Percentiles rank a stretch among this genome's conserved stretches.
phyloP scores from a whole-genome alignment of 37 sponge, comb jelly and placozoan species.

The Halisarca cf. caerulea region DNA sequence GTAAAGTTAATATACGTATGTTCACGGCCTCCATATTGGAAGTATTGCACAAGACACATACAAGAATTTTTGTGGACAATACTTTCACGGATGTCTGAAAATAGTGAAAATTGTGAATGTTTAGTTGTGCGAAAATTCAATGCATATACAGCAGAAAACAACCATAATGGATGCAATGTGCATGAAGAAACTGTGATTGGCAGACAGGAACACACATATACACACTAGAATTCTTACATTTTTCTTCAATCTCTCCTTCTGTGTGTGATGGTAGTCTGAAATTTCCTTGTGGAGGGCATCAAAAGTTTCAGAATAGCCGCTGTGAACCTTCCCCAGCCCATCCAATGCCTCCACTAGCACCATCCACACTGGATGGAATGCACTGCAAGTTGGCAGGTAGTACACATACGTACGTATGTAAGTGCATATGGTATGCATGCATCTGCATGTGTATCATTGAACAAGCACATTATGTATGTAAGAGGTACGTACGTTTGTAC shows the following conservation, averaged over 20 bases:
- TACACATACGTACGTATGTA: not conserved
- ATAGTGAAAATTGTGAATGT: too few relatives aligned
- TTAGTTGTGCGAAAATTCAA: not conserved
- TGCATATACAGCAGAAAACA: too few relatives aligned
- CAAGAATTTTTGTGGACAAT: too few relatives aligned
- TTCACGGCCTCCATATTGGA: too few relatives aligned
- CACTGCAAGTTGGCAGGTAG: not conserved
- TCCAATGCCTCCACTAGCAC: slow-evolving; percentile 46
- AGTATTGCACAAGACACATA: too few relatives aligned
- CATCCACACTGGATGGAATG: slow-evolving; percentile 58
- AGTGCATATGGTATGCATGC: not conserved
- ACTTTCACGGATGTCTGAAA: too few relatives aligned
- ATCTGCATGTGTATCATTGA: not conserved
- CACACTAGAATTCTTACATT: slow-evolving; percentile 3
- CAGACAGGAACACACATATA: not conserved
- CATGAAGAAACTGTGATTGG: not conserved
- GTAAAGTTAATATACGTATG: too few relatives aligned
- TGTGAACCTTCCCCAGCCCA: slow-evolving; percentile 37
- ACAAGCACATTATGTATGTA: not conserved
- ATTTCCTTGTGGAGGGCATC: slow-evolving; percentile 54
- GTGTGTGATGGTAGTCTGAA: slow-evolving; percentile 42
- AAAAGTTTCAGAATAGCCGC: slow-evolving; percentile 57
- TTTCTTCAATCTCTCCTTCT: slow-evolving; percentile 64
- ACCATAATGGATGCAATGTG: not conserved
- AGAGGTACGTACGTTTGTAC: not conserved